Evolutionary conservation across 1,140 invertebrate species (phyloP), one percentile per base, ranked within the genome.

Genomic region (Melitaea cinxia): DNA sequence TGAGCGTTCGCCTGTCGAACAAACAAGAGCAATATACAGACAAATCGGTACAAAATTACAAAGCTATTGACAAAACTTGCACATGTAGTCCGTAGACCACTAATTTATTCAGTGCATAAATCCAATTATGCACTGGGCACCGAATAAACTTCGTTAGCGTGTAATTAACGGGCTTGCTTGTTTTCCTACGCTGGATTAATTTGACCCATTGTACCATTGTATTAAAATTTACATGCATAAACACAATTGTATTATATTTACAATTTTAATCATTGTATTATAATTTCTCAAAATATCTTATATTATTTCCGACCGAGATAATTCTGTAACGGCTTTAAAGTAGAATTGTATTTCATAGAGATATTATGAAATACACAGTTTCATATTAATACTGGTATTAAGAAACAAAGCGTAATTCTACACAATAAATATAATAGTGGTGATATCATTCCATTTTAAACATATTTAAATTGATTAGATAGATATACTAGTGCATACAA

Each of bases 81-180:
- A 66, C 65, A 68, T 77, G 69, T 75, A 73, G 59, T 70, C 42
- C 14, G 66, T 45, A 47, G 37, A 55, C 42, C 65, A 58, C 65
- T 75, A 77, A 78, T 78, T 78, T 77, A 80, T 79, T 78, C 78
- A 75, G 72, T 72, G 75, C 80, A 75, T 80, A 76, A 73, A 67
- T 73, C 69, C 78, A 80, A 82, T 82, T 80, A 77, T 75, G 55
- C 64, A 73, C 74, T 68, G 76, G 76, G 68, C 69, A 68, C 70
- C 71, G 65, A 82, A 76, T 80, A 77, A 77, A 82, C 74, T 80
- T 82, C 74, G 74, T 82, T 80, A 75, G 74, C 74, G 72, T 77
- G 73, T 75, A 75, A 80, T 82, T 80, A 80, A 82, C 71, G 57
- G 65, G 55, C 71, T 62, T 68, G 65, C 63, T 72, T 69, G 74